Evolutionary conservation across 1,140 invertebrate genomes (phyloP), one percentile per base, ranked within the genome.

Genomic region (Ditylenchus dipsaci): DNA sequence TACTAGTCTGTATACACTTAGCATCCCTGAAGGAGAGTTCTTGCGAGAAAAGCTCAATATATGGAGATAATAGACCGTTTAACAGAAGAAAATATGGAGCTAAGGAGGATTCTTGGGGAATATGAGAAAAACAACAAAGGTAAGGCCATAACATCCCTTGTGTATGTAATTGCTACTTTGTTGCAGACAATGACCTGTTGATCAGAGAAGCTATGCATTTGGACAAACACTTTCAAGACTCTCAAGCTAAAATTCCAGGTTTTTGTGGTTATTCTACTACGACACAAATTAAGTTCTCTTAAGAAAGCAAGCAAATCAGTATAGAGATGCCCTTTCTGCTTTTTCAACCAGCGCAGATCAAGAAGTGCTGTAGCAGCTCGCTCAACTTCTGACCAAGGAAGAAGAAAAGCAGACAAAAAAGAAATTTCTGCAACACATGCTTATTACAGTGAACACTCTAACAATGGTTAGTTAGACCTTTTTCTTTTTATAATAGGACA

Each of bases 21-120:
- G 74, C 27, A 66, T 71, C 19, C 69, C 69, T 17, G 69, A 71
- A 74, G 23, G 19, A 1, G 69, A 74, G 45, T 77, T 66, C 30
- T 57, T 75, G 27, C 65, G 68, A 7, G 73, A 75, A 64, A 75
- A 30, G 45, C 78, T 13, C 69, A 78, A 43, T 75, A 75, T 58
- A 76, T 65, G 27, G 47, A 73, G 33, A 73, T 75, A 64, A 75
- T 75, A 26, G 60, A 72, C 26, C 45, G 60, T 42, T 56, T 75
- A 45, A 77, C 74, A 13, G 73, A 75, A 27, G 73, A 75, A 45
- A 75, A 75, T 49, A 75, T 75, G 67, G 53, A 78, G 21, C 19
- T 75, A 57, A 43, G 73, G 27, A 42, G 43, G 29, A 58, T 75
- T 13, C 65, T 75, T 59, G 73, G 75, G 27, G 33, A 74, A 15